phyloP scores from a whole-genome alignment of 2,797 vertebrate genomes.

The Threskiornis aethiopicus region DNA sequence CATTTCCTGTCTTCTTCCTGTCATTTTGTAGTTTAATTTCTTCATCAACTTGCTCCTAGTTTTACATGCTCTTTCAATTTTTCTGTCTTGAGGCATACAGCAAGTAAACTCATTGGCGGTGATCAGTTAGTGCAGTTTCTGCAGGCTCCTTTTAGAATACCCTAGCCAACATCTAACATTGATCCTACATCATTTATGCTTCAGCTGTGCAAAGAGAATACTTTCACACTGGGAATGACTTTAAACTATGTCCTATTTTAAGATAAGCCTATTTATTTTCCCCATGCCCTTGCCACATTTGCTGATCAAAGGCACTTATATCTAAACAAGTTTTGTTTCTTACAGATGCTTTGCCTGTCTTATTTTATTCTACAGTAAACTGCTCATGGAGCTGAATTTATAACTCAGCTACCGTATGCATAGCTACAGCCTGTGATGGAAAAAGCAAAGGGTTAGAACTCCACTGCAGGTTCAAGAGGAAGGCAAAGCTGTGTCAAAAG shows the following conservation, averaged over 20 bases:
- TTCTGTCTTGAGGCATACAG: background rate
- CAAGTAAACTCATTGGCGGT: background rate
- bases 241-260: slow-evolving; percentile 44
- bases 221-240: background rate
- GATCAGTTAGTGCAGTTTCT: background rate
- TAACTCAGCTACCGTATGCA: background rate
- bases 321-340: slow-evolving; percentile 29
- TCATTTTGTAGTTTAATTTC: slow-evolving; percentile 20
- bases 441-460: background rate
- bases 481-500: background rate
- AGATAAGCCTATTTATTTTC: slow-evolving; percentile 45
- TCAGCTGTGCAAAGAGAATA: slow-evolving; percentile 8
- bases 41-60: background rate
- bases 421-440: background rate
- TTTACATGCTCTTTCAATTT: background rate
- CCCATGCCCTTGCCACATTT: background rate
- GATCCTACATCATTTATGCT: slow-evolving; percentile 30
- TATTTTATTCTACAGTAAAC: slow-evolving; percentile 4
- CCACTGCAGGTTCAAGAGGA: background rate
- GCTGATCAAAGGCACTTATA: slow-evolving; percentile 34
- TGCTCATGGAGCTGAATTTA: background rate
- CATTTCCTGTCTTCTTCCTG: background rate
- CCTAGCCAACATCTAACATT: background rate
- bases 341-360: background rate
- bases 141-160: background rate